A percentile compares a stretch with the other conserved stretches of the same genome.
phyloP scores from a whole-genome alignment of 2,113 vertebrate species.

The Syrrhaptes paradoxus region DNA sequence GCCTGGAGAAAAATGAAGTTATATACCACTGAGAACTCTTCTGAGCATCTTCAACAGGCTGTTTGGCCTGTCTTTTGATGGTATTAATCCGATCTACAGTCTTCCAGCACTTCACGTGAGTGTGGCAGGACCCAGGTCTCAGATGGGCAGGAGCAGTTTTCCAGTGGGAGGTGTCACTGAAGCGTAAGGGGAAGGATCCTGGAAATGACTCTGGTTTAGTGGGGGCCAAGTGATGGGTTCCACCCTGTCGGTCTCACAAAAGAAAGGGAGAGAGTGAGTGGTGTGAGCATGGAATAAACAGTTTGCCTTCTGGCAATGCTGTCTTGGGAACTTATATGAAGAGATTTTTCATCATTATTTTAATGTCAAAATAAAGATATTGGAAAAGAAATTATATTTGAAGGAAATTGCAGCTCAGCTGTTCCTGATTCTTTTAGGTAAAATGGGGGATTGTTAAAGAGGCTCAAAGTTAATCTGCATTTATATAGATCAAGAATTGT shows the following conservation, averaged over 20 bases:
- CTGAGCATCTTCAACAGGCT: neutral
- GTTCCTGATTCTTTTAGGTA: neutral
- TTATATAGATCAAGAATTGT: neutral
- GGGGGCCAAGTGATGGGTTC: neutral
- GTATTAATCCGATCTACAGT: neutral
- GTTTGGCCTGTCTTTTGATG: neutral
- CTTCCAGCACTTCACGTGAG: neutral
- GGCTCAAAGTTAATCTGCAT: slow-evolving; percentile 5
- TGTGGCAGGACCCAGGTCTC: neutral
- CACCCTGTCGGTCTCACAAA: neutral
- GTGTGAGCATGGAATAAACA: neutral
- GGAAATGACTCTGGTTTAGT: neutral
- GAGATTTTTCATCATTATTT: neutral
- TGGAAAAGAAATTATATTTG: neutral
- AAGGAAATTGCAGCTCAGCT: neutral
- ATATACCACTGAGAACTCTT: neutral
- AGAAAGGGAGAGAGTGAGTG: neutral
- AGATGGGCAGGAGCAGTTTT: neutral
- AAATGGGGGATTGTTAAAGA: neutral
- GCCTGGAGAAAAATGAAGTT: neutral
- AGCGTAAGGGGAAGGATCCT: neutral
- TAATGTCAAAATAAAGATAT: neutral
- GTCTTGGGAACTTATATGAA: neutral
- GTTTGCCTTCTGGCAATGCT: neutral
- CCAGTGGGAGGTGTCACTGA: neutral